phyloP scores from a whole-genome alignment of 2,888 invertebrate species.

The Cepaea hortensis region DNA sequence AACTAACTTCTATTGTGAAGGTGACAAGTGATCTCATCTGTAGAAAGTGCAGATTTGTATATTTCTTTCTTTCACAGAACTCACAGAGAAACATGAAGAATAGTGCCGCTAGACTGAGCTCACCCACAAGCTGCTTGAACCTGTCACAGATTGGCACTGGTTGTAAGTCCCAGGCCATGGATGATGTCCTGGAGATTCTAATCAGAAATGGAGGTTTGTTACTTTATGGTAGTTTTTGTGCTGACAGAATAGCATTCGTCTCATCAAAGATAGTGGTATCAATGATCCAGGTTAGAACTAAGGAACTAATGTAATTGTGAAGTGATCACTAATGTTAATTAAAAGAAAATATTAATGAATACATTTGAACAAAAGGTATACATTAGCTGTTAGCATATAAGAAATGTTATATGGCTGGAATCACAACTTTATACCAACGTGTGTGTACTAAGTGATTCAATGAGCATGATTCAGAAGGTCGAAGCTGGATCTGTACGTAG shows the following conservation, averaged over 20 bases:
- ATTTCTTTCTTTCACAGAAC: background rate
- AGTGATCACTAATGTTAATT: background rate
- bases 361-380: too few species aligned
- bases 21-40: background rate
- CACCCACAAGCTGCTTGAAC: background rate
- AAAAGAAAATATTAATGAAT: background rate
- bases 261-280: too few species aligned
- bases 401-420: background rate
- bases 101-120: background rate
- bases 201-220: slow-evolving; percentile 87
- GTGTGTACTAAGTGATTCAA: too few species aligned
- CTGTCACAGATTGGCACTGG: slow-evolving; percentile 26
- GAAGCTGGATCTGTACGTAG: too few species aligned
- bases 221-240: too few species aligned
- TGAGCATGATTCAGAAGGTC: too few species aligned
- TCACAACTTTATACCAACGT: too few species aligned
- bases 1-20: background rate
- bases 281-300: too few species aligned
- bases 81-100: slow-evolving; percentile 2
- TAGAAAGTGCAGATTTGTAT: background rate
- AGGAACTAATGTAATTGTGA: background rate
- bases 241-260: too few species aligned
- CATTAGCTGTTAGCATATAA: background rate
- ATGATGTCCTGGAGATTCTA: slow-evolving; percentile 94
- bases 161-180: slow-evolving; percentile 78